These are phyloP conservation scores for Drosophila tristis DNA, from an alignment of 1,140 invertebrate species.

Conservation along the genomic window DNA sequence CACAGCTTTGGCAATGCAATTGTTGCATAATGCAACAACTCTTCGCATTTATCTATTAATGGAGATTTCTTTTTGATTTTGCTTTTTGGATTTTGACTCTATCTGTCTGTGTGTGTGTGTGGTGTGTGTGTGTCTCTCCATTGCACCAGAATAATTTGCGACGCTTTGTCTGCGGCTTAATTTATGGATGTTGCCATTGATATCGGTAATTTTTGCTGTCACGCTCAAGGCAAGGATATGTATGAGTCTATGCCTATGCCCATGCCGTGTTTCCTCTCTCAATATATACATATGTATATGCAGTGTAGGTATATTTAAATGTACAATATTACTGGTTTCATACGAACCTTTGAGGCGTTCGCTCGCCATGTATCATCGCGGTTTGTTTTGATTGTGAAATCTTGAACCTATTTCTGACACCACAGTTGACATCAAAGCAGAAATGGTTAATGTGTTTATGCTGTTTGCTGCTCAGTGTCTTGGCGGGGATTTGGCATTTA, in stretches of 20 bases:
- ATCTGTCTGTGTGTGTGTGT: neutral
- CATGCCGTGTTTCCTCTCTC: neutral
- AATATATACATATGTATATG: constrained; percentile 13
- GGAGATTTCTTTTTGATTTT: constrained; percentile 1
- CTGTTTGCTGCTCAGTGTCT: constrained; percentile 48
- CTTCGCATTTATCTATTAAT: constrained; percentile 24
- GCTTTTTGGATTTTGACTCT: constrained; percentile 41
- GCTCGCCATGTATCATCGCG: constrained; percentile 48
- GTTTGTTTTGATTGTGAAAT: constrained; percentile 74
- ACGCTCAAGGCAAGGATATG: constrained; percentile 72
- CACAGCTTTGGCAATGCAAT: constrained; percentile 49
- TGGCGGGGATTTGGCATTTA: constrained; percentile 30
- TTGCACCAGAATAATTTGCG: constrained; percentile 77
- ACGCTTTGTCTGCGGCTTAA: constrained; percentile 63
- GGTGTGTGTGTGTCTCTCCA: constrained; percentile 24
- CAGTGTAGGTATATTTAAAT: constrained; percentile 1
- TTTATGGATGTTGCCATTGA: constrained; percentile 55
- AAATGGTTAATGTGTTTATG: constrained; percentile 71
- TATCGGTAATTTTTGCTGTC: constrained; percentile 38
- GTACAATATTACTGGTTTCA: constrained; percentile 38
- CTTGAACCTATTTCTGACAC: constrained; percentile 71
- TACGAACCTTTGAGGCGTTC: constrained; percentile 12
- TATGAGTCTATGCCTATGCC: constrained; percentile 14
- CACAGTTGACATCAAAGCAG: constrained; percentile 57
- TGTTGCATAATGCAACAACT: constrained; percentile 49